These are phyloP conservation scores for Mnemiopsis leidyi DNA, from an alignment of 37 sponge, comb jelly and placozoan genomes.

Conservation along the genomic window DNA sequence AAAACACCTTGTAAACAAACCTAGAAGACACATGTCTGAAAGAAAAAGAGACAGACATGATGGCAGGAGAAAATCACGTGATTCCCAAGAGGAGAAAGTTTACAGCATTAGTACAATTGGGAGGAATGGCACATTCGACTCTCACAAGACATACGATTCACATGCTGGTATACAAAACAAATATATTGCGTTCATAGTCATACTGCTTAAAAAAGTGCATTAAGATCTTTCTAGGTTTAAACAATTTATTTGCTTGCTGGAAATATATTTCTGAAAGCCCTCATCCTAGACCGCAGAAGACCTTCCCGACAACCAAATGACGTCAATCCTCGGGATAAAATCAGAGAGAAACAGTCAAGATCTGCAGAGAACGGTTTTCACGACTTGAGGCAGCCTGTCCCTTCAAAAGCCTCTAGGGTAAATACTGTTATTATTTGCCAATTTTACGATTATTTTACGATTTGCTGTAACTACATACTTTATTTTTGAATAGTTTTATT, in stretches of 20 bases:
- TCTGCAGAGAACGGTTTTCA: neutral
- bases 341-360: neutral
- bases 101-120: neutral
- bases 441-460: too few relatives aligned
- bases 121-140: neutral
- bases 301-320: neutral
- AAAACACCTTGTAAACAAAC: neutral
- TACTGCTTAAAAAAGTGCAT: too few relatives aligned
- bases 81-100: neutral
- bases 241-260: too few relatives aligned
- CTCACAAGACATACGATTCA: neutral
- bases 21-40: neutral
- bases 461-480: too few relatives aligned
- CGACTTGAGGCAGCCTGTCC: neutral
- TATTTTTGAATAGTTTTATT: too few relatives aligned
- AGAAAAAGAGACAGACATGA: neutral
- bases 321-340: neutral
- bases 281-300: neutral
- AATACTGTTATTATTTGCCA: too few relatives aligned
- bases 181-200: too few relatives aligned
- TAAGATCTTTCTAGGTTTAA: too few relatives aligned
- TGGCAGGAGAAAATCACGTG: neutral
- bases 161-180: neutral
- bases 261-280: too few relatives aligned
- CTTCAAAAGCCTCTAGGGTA: neutral